A percentile compares a stretch with the other conserved stretches of the same genome.
phyloP scores from a whole-genome alignment of 2,113 vertebrate species.

The Pimephales promelas region DNA sequence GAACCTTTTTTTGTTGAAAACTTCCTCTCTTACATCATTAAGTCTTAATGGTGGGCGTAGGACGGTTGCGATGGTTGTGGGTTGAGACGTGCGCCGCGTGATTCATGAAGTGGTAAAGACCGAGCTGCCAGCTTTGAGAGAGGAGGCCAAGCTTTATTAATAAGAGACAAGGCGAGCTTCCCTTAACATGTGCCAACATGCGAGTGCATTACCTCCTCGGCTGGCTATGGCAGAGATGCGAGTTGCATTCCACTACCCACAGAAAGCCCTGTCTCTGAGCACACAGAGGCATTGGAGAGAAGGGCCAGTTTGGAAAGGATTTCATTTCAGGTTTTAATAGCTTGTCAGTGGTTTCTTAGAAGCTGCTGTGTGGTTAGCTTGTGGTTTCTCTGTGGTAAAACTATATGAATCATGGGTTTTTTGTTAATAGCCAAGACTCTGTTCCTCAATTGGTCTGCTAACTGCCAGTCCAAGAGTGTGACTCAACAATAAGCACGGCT shows the following conservation, averaged over 20 bases:
- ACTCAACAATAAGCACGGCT: neutral
- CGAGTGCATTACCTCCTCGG: conserved; percentile 75
- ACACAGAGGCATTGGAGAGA: conserved; percentile 32
- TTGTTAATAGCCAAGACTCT: conserved; percentile 12
- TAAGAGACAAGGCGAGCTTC: conserved; percentile 70
- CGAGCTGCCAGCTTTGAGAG: conserved; percentile 56
- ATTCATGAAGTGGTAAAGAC: conserved; percentile 37
- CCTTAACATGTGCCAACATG: conserved; percentile 77
- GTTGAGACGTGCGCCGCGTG: neutral
- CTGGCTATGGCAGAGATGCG: conserved; percentile 80
- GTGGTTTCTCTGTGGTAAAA: conserved; percentile 36
- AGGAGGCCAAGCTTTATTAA: conserved; percentile 76
- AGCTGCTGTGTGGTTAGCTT: conserved; percentile 35
- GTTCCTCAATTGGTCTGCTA: conserved; percentile 10
- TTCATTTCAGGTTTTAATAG: conserved; percentile 26
- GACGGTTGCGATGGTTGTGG: conserved; percentile 35
- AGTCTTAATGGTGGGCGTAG: neutral
- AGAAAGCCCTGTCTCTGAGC: conserved; percentile 59
- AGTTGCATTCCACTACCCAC: conserved; percentile 77
- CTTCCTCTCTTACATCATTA: conserved; percentile 27
- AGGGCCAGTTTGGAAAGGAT: conserved; percentile 49
- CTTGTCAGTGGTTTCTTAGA: conserved; percentile 36
- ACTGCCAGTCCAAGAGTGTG: neutral
- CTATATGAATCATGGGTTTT: conserved; percentile 16
- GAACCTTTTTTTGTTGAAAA: conserved; percentile 23